These are phyloP conservation scores for Hapalemur alaotrensis DNA, from an alignment of 2,797 vertebrate species.

Conservation along the genomic window DNA sequence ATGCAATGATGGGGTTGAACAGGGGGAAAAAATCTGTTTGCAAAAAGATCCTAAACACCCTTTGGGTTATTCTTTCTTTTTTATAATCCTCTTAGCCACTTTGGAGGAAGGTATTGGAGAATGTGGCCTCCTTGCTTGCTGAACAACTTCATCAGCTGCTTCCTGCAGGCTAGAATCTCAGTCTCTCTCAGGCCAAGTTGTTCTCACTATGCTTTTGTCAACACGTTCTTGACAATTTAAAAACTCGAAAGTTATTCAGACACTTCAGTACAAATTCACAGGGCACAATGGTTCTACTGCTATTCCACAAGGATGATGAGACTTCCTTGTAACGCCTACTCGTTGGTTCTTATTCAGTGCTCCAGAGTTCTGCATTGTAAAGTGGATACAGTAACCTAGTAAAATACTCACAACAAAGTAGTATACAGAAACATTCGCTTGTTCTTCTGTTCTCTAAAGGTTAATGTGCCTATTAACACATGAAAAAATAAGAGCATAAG, in stretches of 20 bases:
- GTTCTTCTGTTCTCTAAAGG: not conserved
- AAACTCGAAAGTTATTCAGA: not conserved
- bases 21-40: not conserved
- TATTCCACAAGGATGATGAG: not conserved
- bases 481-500: not conserved
- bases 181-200: not conserved
- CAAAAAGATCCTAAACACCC: not conserved
- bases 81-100: not conserved
- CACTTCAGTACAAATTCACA: not conserved
- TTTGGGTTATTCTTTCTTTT: not conserved
- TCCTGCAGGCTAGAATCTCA: not conserved
- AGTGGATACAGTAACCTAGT: not conserved
- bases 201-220: not conserved
- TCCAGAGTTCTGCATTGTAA: not conserved
- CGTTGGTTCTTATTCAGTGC: not conserved
- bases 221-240: not conserved
- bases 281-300: not conserved
- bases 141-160: not conserved
- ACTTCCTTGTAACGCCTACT: not conserved
- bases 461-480: not conserved
- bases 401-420: not conserved
- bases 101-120: not conserved
- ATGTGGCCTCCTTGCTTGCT: not conserved
- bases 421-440: not conserved
- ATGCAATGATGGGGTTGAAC: not conserved